phyloP scores from a whole-genome alignment of 2,888 invertebrate genomes.

The Platycnemis pennipes region DNA sequence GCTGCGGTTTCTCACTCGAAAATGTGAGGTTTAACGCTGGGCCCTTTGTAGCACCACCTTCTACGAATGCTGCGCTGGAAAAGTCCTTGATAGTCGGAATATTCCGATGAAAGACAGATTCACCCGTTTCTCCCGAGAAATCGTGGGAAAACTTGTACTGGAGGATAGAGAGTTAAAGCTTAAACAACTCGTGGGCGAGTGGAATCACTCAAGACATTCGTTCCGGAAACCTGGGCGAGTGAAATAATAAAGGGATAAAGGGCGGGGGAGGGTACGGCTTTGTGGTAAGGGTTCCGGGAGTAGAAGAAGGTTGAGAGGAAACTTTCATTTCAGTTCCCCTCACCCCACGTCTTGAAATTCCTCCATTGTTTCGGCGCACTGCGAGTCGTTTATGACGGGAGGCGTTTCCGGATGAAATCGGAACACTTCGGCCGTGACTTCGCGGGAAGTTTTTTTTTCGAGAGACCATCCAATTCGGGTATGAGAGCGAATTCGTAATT shows the following conservation, averaged over 20 bases:
- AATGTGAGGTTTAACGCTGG: too few relatives aligned
- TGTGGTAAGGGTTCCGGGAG: too few relatives aligned
- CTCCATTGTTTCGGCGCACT: conserved; percentile 3
- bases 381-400: background rate
- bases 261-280: background rate
- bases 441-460: background rate
- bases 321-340: background rate
- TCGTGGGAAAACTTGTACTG: too few relatives aligned
- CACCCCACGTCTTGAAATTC: background rate
- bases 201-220: background rate
- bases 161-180: background rate
- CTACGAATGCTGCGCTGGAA: too few relatives aligned
- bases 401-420: background rate
- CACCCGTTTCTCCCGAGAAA: too few relatives aligned
- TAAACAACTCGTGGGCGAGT: background rate
- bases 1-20: too few relatives aligned
- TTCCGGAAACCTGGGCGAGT: background rate
- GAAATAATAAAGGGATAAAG: background rate
- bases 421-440: conserved; percentile 9
- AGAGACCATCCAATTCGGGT: background rate
- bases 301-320: background rate
- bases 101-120: too few relatives aligned
- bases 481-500: background rate
- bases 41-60: too few relatives aligned
- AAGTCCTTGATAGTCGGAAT: too few relatives aligned